phyloP scores from a whole-genome alignment of 2,797 vertebrate genomes.

The Lacerta viridis region DNA sequence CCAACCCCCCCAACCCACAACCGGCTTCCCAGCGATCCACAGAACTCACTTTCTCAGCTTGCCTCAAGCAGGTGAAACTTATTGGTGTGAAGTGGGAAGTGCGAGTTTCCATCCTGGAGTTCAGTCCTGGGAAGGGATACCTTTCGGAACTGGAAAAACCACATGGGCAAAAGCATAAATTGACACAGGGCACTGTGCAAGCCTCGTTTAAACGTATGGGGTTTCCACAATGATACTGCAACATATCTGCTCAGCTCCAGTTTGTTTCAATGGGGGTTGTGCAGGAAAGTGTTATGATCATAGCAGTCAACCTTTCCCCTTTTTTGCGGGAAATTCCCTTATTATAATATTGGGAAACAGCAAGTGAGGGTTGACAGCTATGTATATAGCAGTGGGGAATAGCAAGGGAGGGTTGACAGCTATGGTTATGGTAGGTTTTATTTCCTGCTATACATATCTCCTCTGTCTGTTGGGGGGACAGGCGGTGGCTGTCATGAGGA shows the following conservation, averaged over 20 bases:
- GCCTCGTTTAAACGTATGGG: background rate
- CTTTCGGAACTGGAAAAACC: conserved; percentile 53
- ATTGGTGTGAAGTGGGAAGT: background rate
- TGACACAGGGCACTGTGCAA: background rate
- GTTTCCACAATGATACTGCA: background rate
- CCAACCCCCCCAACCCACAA: too few species aligned
- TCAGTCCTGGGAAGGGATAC: conserved; percentile 55
- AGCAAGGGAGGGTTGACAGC: too few species aligned
- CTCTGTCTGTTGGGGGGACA: background rate
- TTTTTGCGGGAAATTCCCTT: too few species aligned
- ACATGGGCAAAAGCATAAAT: background rate
- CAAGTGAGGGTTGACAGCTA: too few species aligned
- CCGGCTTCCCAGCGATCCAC: background rate
- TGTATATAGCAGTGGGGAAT: too few species aligned
- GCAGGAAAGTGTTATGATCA: background rate
- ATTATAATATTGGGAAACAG: too few species aligned
- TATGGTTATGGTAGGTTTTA: background rate
- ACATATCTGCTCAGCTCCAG: background rate
- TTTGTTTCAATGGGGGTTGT: background rate
- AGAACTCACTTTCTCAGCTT: background rate
- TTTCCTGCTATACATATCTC: background rate
- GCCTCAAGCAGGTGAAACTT: background rate
- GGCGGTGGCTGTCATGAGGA: background rate
- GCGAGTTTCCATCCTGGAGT: conserved; percentile 52
- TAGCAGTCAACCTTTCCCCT: too few species aligned